Conservation (phyloP, 2,888 invertebrate species). For the Harpalus rufipes region DNA sequence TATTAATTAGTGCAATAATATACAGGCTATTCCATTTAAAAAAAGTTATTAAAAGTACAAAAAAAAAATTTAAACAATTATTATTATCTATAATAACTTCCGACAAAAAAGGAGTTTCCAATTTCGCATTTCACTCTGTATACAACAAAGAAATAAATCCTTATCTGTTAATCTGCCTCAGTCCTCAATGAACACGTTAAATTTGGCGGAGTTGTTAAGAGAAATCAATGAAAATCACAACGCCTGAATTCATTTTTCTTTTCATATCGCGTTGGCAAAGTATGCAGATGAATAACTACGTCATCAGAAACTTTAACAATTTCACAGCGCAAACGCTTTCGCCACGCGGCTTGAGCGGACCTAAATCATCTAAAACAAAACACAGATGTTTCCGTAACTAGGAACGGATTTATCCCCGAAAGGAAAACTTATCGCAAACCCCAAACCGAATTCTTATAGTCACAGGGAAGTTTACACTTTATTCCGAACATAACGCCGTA, state of each 20-base stretch:
- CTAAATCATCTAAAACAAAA: constrained; percentile 62
- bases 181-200: not conserved
- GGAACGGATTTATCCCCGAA: constrained; percentile 56
- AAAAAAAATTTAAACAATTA: too few species aligned
- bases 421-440: constrained; percentile 54
- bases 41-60: too few species aligned
- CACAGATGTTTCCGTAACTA: constrained; percentile 63
- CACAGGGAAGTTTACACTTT: constrained; percentile 14
- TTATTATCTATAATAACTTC: too few species aligned
- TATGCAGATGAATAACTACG: constrained; percentile 60
- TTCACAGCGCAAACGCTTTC: constrained; percentile 23
- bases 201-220: not conserved
- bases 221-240: constrained; percentile 36
- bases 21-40: too few species aligned
- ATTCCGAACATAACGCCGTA: not conserved
- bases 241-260: constrained; percentile 27
- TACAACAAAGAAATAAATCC: not conserved
- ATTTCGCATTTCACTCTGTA: too few species aligned
- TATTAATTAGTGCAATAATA: too few species aligned
- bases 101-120: too few species aligned
- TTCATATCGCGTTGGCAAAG: constrained; percentile 30
- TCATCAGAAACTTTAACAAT: constrained; percentile 63
- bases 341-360: constrained; percentile 18
- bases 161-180: not conserved
- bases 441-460: constrained; percentile 35